A percentile compares a stretch with the other conserved stretches of the same genome.
These are phyloP conservation scores for Rhamphomyia laevipes DNA, from an alignment of 2,888 invertebrate species.

Conservation along the genomic window DNA sequence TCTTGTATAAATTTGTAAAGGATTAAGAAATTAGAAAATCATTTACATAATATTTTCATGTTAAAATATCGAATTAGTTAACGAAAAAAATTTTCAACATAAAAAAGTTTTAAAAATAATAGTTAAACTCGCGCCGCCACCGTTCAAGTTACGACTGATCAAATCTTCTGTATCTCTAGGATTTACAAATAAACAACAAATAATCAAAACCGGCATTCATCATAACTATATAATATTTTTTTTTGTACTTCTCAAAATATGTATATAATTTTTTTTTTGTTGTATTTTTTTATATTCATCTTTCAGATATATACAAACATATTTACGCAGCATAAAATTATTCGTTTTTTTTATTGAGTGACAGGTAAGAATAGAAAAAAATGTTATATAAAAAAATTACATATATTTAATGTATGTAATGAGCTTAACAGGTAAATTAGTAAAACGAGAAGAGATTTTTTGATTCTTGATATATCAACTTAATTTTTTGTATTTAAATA, in stretches of 20 bases:
- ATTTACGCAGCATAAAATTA: neutral
- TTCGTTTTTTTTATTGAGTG: too few species aligned
- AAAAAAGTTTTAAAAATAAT: neutral
- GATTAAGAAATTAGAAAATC: neutral
- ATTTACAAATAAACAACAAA: neutral
- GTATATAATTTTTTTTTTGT: neutral
- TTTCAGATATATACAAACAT: neutral
- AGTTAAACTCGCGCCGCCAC: neutral
- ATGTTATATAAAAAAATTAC: too few species aligned
- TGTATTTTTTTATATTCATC: neutral
- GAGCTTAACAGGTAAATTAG: too few species aligned
- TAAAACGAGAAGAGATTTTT: too few species aligned
- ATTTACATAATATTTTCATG: neutral
- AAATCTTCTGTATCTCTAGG: neutral
- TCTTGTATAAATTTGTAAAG: too few species aligned
- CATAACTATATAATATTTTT: neutral
- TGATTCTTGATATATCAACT: too few species aligned
- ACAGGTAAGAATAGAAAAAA: too few species aligned
- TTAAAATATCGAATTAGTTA: neutral
- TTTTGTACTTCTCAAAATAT: neutral
- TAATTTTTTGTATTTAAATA: too few species aligned
- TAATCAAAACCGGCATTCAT: too few species aligned
- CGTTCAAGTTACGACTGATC: neutral
- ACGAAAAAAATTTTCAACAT: neutral
- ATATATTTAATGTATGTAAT: too few species aligned